Evolutionary conservation across 1,140 invertebrate species (phyloP), one percentile per base, ranked within the genome.

Genomic region (Lepidurus couesii): DNA sequence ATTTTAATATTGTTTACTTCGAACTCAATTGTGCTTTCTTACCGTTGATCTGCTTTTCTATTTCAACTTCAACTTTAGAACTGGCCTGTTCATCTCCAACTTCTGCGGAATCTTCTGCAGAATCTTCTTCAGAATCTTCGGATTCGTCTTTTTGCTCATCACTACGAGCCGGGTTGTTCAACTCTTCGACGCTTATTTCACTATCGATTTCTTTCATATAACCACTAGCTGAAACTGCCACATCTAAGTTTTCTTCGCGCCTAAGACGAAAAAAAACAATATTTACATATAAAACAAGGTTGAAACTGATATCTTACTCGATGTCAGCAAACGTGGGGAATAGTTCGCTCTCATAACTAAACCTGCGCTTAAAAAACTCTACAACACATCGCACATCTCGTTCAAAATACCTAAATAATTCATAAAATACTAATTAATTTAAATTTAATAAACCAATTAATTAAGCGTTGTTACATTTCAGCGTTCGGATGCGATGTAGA

Each of bases 361-460:
- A 99, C 77, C 94, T 89, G 85, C 91, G 91, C 83, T 91, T 92
- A 85, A 99, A 99, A 86, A 98, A 98, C 77, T 93, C 92, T 80
- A 91, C 88, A 13, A 99, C 88, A 85, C 97, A 98, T 74, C 90
- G 90, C 0, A 99, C 97, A 89, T 99, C 98, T 82, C 98, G 89
- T 79, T 99, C 90, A 86, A 99, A 99, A 86, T 93, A 95, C 83
- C 92, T 93, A 81, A 73, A 76, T 44, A 34, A 73, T 16, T 11
- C 24, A 76, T 81, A 82, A 79, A 74, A 21, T 78, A 21, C 44
- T 34, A 75, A 5, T 24, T 4, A 3, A 16, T 16, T 75, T 21
- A 5, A 75, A 75, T 0, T 21, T 10, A 1, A 10, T 13, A 75
- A 42, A 2, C 0, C 24, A 5, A 7, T 24, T 34, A 75, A 11